Evolutionary conservation across 2,797 vertebrate species (phyloP).

Genomic region (Eospalax fontanierii): DNA sequence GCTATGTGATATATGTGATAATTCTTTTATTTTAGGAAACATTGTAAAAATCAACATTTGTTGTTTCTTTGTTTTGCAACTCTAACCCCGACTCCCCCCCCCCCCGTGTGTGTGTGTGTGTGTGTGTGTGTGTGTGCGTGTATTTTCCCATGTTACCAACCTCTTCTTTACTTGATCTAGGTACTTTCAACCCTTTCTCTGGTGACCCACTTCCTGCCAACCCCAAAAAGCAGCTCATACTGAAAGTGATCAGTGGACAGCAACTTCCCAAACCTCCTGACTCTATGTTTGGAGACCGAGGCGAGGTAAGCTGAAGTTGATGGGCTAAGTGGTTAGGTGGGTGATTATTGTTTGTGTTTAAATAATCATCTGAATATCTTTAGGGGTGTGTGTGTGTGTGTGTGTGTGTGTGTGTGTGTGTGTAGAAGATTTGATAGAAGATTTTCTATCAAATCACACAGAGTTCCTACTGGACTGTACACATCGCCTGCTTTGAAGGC

Average conservation of each 20-base stretch:
- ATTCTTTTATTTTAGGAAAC: conserved; percentile 16
- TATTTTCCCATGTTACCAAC: background rate
- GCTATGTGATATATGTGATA: no score
- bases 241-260: conserved; percentile 99
- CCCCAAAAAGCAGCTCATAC: conserved; percentile 97
- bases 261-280: conserved; percentile 99
- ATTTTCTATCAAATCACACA: background rate
- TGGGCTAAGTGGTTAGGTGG: background rate
- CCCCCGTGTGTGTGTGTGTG: background rate
- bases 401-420: background rate
- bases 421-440: no score
- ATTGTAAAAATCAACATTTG: background rate
- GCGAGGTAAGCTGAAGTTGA: conserved; percentile 92
- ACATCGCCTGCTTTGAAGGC: background rate
- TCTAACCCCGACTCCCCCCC: background rate
- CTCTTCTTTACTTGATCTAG: conserved; percentile 87
- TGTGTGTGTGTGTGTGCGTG: background rate
- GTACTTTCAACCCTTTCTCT: conserved; percentile 96
- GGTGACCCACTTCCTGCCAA: conserved; percentile 97
- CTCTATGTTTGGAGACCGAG: conserved; percentile 98
- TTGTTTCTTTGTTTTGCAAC: background rate
- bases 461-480: background rate
- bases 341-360: background rate
- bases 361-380: background rate
- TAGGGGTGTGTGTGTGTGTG: background rate